Conservation (phyloP, 1,140 invertebrate species). For the Chironomus striatipennis region DNA sequence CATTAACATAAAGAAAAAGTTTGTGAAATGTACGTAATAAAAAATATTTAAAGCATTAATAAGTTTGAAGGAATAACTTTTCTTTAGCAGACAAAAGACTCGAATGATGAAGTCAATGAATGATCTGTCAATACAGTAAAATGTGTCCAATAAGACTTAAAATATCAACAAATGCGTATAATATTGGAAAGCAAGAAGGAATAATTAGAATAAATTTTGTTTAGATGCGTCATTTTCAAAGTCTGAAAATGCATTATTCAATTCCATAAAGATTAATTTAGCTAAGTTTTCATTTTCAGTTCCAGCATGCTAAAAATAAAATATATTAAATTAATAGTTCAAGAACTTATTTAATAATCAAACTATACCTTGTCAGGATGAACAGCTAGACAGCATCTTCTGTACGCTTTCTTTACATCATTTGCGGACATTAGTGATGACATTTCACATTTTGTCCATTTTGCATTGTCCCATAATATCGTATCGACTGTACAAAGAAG, state of each 20-base stretch:
- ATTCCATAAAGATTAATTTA: slow-evolving; percentile 96
- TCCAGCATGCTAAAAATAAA: slow-evolving; percentile 70
- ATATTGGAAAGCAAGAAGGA: background rate
- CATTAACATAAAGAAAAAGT: too few species aligned
- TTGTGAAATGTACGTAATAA: too few species aligned
- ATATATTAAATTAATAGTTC: slow-evolving; percentile 4
- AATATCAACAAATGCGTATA: too few species aligned
- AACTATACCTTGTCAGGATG: slow-evolving; percentile 92
- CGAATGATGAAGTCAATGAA: too few species aligned
- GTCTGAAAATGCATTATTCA: slow-evolving; percentile 97
- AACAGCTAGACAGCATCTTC: slow-evolving; percentile 90
- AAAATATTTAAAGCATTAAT: too few species aligned
- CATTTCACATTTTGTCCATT: slow-evolving; percentile 91
- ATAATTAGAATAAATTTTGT: slow-evolving; percentile 65
- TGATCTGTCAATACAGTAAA: too few species aligned
- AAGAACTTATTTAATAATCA: background rate
- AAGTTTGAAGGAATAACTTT: too few species aligned
- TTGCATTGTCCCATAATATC: slow-evolving; percentile 88
- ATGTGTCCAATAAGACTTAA: too few species aligned
- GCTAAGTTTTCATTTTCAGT: slow-evolving; percentile 85
- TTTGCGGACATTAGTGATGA: slow-evolving; percentile 78
- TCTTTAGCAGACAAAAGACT: too few species aligned
- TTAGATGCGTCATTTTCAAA: slow-evolving; percentile 88
- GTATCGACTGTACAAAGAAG: slow-evolving; percentile 88
- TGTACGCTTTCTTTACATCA: slow-evolving; percentile 94